These are phyloP conservation scores for Myrmecobius fasciatus DNA, from an alignment of 2,113 vertebrate species.

Conservation along the genomic window DNA sequence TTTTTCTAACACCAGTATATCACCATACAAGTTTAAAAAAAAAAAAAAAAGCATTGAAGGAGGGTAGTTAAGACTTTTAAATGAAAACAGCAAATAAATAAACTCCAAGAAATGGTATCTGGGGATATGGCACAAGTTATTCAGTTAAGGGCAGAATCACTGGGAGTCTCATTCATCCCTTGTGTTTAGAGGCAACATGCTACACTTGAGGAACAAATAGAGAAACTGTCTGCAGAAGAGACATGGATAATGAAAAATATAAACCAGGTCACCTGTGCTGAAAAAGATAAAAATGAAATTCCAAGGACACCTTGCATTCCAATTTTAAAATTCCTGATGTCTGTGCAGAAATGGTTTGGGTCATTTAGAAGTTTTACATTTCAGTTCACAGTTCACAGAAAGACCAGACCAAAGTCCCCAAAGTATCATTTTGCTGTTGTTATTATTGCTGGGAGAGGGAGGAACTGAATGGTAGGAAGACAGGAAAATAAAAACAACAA, in stretches of 20 bases:
- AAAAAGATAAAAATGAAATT: neutral
- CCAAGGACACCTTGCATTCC: neutral
- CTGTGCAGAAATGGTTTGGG: neutral
- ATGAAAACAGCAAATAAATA: slow-evolving; percentile 41
- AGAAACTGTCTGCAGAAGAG: neutral
- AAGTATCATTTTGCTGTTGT: neutral
- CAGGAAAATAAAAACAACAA: no score
- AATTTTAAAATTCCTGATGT: neutral
- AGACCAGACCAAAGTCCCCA: neutral
- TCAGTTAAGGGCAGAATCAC: neutral
- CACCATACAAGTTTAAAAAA: neutral
- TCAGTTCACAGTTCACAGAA: slow-evolving; percentile 22
- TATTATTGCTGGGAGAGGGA: neutral
- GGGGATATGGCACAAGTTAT: neutral
- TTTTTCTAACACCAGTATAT: neutral
- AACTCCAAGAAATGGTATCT: neutral
- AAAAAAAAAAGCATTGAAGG: neutral
- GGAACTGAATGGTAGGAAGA: neutral
- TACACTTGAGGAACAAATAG: neutral
- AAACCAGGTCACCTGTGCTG: neutral
- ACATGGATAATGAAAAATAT: neutral
- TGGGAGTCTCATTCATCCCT: neutral
- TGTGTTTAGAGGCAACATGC: neutral
- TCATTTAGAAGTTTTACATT: neutral
- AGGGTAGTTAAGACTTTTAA: neutral